phyloP scores from a whole-genome alignment of 2,113 vertebrate genomes.

The Merops nubicus region DNA sequence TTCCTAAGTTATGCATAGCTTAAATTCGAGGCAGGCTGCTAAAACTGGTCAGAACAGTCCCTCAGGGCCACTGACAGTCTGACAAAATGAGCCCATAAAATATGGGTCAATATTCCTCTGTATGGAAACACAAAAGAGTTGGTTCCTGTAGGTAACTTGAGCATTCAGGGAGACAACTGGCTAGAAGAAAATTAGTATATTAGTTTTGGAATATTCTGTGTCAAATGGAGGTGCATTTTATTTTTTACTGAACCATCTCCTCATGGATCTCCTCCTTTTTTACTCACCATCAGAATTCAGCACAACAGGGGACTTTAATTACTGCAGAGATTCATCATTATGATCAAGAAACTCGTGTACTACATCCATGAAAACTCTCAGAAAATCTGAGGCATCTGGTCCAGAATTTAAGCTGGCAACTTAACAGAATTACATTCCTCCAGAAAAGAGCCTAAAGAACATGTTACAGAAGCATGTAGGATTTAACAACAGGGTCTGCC shows the following conservation, averaged over 20 bases:
- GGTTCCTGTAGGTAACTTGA: neutral
- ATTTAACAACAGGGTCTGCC: neutral
- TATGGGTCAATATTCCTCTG: neutral
- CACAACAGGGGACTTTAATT: neutral
- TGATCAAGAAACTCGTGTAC: neutral
- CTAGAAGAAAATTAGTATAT: neutral
- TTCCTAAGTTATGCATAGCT: constrained; percentile 12
- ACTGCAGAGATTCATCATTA: neutral
- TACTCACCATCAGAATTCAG: neutral
- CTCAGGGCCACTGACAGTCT: neutral
- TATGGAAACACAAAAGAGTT: neutral
- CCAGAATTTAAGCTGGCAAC: neutral
- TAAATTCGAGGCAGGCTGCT: neutral
- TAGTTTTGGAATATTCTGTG: neutral
- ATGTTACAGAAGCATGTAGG: neutral
- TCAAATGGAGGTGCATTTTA: neutral
- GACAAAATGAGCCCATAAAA: neutral
- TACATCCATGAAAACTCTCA: neutral
- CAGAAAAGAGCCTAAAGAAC: neutral
- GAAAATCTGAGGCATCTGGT: neutral
- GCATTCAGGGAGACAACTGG: neutral
- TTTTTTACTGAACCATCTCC: neutral
- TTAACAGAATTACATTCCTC: neutral
- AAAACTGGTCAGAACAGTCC: neutral
- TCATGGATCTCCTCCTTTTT: no score